Evolutionary conservation across 2,888 invertebrate genomes (phyloP).

Genomic region (Cylindroiulus punctatus): DNA sequence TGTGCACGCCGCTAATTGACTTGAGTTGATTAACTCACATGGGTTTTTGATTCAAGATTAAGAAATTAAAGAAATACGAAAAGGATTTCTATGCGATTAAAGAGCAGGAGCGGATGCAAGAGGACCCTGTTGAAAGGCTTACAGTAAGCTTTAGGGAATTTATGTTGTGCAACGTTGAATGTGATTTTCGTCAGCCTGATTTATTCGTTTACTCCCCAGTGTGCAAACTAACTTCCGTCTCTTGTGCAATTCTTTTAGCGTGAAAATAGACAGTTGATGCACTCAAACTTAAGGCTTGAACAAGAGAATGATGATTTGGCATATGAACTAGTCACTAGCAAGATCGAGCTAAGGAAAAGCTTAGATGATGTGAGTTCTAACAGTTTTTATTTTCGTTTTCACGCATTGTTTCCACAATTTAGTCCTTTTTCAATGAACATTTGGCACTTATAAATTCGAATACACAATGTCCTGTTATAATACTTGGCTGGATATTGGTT

Average conservation of each 20-base stretch:
- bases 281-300: constrained; percentile 71
- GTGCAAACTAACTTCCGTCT: constrained; percentile 35
- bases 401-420: background rate
- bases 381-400: background rate
- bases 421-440: no score
- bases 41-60: constrained; percentile 64
- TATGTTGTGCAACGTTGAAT: background rate
- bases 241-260: constrained; percentile 59
- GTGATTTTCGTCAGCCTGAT: background rate
- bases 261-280: constrained; percentile 69
- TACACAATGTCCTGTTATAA: no score
- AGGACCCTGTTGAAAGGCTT: constrained; percentile 68
- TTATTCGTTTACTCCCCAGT: background rate
- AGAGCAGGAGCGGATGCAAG: constrained; percentile 68
- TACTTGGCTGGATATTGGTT: no score
- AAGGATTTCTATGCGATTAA: constrained; percentile 85
- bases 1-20: background rate
- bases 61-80: constrained; percentile 93
- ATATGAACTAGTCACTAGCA: constrained; percentile 71
- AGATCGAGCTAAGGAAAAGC: constrained; percentile 69
- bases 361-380: constrained; percentile 56
- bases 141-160: constrained; percentile 63
- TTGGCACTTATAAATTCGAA: no score
- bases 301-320: constrained; percentile 72
- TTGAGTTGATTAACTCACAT: background rate